Conservation (phyloP, 2,797 vertebrate species). For the Sebastes alutus region DNA sequence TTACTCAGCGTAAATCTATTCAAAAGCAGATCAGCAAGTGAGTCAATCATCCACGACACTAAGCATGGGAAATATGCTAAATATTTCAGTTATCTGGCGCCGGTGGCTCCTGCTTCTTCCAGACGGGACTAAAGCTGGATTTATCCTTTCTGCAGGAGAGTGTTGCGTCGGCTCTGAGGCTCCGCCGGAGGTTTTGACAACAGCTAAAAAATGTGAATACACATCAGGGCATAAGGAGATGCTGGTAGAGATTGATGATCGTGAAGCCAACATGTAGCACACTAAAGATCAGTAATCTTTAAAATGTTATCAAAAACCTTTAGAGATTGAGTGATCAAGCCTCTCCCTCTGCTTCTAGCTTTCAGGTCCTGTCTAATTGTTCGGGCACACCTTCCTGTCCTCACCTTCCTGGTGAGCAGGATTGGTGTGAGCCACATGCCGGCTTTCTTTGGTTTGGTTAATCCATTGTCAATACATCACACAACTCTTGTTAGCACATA, state of each 20-base stretch:
- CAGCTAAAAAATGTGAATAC: background rate
- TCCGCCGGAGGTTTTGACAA: background rate
- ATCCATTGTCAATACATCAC: background rate
- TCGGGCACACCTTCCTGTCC: background rate
- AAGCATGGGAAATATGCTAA: conserved; percentile 65
- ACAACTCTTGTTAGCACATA: background rate
- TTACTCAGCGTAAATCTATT: background rate
- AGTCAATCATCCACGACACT: conserved; percentile 38
- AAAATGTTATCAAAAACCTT: background rate
- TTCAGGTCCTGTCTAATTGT: background rate
- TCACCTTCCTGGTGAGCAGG: background rate
- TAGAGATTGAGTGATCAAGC: background rate
- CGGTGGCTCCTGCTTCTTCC: background rate
- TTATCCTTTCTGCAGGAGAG: too few relatives aligned
- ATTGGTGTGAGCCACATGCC: background rate
- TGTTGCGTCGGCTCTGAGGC: background rate
- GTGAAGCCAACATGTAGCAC: background rate
- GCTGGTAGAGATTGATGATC: background rate
- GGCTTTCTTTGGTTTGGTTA: background rate
- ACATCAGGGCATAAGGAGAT: background rate
- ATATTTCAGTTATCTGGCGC: conserved; percentile 43
- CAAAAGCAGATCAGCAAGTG: conserved; percentile 33
- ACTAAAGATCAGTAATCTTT: background rate
- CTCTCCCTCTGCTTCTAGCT: background rate
- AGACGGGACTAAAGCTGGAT: background rate